Conservation (phyloP, 2,797 vertebrate genomes). For the Fratercula arctica region DNA sequence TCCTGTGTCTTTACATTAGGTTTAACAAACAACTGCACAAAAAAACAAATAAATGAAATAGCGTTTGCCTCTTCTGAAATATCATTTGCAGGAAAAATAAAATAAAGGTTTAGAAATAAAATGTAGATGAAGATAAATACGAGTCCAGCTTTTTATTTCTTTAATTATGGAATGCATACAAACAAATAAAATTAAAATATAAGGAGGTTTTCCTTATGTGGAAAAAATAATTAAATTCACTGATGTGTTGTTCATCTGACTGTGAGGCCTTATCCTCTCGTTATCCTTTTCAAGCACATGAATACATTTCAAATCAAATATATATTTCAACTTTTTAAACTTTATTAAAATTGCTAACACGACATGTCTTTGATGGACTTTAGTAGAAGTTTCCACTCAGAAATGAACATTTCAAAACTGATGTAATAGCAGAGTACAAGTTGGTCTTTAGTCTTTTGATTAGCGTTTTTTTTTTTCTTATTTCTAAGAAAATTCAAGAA, state of each 20-base stretch:
- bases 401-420: neutral
- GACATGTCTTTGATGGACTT: neutral
- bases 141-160: neutral
- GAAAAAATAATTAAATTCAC: constrained; percentile 16
- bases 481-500: constrained; percentile 35
- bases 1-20: neutral
- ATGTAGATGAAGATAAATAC: neutral
- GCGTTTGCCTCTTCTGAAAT: neutral
- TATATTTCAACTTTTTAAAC: neutral
- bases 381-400: neutral
- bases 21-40: neutral
- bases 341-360: neutral
- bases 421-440: neutral
- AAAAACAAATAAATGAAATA: neutral
- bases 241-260: neutral
- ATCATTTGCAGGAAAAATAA: neutral
- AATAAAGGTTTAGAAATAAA: neutral
- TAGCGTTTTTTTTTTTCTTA: neutral
- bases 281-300: neutral
- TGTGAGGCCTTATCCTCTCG: neutral
- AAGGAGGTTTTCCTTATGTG: neutral
- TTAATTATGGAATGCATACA: neutral
- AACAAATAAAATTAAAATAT: neutral
- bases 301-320: constrained; percentile 3
- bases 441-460: neutral